phyloP scores from a whole-genome alignment of 1,140 invertebrate species.

The Coptotermes formosanus region DNA sequence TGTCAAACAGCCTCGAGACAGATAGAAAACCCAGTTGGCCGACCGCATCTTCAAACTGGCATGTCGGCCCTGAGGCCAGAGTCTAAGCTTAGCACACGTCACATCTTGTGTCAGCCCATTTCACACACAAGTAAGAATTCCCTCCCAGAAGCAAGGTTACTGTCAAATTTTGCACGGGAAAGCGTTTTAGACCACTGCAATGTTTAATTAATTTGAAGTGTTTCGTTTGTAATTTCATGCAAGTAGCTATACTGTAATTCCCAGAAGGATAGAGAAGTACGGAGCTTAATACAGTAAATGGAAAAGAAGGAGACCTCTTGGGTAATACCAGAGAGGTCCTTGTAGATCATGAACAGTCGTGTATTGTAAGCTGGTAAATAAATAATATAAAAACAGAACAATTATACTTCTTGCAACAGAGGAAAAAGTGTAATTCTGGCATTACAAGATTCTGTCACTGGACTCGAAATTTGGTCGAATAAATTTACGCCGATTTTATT shows the following conservation, averaged over 20 bases:
- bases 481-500: too few relatives aligned
- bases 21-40: not conserved
- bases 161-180: not conserved
- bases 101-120: not conserved
- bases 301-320: not conserved
- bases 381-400: too few relatives aligned
- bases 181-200: not conserved
- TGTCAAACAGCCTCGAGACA: not conserved
- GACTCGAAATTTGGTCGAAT: too few relatives aligned
- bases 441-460: too few relatives aligned
- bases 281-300: not conserved
- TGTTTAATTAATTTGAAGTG: conserved; percentile 13
- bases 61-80: not conserved
- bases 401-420: too few relatives aligned
- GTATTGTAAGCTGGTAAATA: too few relatives aligned
- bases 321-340: too few relatives aligned
- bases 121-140: not conserved
- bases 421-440: too few relatives aligned
- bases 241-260: not conserved
- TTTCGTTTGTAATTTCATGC: conserved; percentile 13
- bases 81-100: not conserved
- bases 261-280: not conserved
- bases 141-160: not conserved
- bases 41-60: not conserved
- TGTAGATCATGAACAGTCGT: too few relatives aligned